Evolutionary conservation across 2,797 vertebrate species (phyloP).

Genomic region (Gymnoscopelus microlampas): DNA sequence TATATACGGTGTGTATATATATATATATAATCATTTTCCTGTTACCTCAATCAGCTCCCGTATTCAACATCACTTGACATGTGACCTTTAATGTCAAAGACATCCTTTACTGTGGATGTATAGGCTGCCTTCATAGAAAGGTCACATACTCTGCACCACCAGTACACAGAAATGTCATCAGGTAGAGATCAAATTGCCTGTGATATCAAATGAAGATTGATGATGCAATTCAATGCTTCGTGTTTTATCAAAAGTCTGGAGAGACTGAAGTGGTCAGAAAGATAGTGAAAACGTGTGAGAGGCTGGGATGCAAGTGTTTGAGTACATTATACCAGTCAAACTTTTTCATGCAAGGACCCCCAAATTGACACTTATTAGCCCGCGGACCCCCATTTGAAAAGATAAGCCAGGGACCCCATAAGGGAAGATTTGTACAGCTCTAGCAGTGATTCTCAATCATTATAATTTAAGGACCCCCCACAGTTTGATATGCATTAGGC

Average conservation of each 20-base stretch:
- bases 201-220: conserved; percentile 26
- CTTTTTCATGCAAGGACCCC: too few relatives aligned
- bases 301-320: background rate
- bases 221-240: conserved; percentile 20
- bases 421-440: too few relatives aligned
- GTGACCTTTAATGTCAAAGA: conserved; percentile 24
- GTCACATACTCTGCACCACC: conserved; percentile 34
- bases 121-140: conserved; percentile 35
- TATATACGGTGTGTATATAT: background rate
- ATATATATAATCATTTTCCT: background rate
- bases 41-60: background rate
- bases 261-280: conserved; percentile 1
- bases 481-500: too few relatives aligned
- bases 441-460: too few relatives aligned
- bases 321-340: background rate
- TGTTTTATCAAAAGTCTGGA: conserved; percentile 25
- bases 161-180: conserved; percentile 46
- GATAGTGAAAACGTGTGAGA: background rate
- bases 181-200: conserved; percentile 40
- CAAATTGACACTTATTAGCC: too few relatives aligned
- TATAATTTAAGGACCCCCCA: too few relatives aligned
- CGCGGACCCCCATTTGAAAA: too few relatives aligned
- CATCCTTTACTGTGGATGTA: background rate
- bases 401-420: too few relatives aligned
- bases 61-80: background rate